Percentiles rank a stretch among this genome's conserved stretches.
Evolutionary conservation across 1,140 invertebrate species (phyloP).

Genomic region (Atta texana): DNA sequence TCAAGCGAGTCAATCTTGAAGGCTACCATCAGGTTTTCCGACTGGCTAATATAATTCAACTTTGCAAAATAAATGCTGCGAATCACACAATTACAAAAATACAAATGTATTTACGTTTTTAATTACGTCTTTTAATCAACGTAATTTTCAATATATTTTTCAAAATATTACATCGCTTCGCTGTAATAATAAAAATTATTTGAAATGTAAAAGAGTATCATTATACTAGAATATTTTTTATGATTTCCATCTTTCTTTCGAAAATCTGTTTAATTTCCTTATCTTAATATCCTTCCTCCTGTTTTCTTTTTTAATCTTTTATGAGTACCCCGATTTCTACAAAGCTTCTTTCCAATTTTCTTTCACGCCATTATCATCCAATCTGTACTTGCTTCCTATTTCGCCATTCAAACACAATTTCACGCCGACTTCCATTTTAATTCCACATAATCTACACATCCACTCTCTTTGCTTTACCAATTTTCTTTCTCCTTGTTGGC

Average conservation of each 20-base stretch:
- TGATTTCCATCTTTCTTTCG: neutral
- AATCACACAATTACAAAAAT: neutral
- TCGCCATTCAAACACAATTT: conserved; percentile 24
- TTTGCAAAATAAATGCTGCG: neutral
- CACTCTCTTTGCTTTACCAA: neutral
- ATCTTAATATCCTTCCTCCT: neutral
- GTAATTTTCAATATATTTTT: neutral
- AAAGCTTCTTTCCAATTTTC: neutral
- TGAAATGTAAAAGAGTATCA: neutral
- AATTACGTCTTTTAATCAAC: neutral
- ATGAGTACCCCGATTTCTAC: neutral
- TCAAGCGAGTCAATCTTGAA: conserved; percentile 30
- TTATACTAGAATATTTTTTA: neutral
- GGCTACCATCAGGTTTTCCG: neutral
- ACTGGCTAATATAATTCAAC: neutral
- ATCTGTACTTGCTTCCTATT: conserved; percentile 29
- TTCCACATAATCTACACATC: conserved; percentile 16
- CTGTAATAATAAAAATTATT: conserved; percentile 14
- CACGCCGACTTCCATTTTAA: conserved; percentile 18
- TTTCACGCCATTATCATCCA: conserved; percentile 19
- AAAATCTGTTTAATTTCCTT: neutral
- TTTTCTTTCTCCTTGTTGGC: neutral
- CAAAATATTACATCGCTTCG: neutral
- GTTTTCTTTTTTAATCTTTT: neutral
- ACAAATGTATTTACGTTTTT: neutral